Percentiles rank a stretch among this genome's conserved stretches.
Evolutionary conservation across 2,888 invertebrate genomes (phyloP).

Genomic region (Teleiodes luculella): DNA sequence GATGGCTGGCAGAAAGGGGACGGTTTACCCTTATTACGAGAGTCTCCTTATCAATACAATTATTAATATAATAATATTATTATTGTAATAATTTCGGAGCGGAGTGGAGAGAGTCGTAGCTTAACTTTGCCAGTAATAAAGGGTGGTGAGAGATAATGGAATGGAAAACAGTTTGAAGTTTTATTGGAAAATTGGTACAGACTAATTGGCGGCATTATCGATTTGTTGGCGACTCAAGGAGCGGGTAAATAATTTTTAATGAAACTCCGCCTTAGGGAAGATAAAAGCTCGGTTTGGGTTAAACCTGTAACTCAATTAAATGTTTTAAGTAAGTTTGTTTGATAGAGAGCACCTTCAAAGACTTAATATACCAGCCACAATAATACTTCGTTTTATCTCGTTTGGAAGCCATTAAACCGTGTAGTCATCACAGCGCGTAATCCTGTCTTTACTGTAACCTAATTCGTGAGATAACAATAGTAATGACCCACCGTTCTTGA

Average conservation of each 20-base stretch:
- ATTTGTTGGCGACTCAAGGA: conserved; percentile 60
- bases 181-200: conserved; percentile 77
- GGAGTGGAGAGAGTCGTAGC: conserved; percentile 68
- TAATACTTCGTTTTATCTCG: too few relatives aligned
- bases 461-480: conserved; percentile 28
- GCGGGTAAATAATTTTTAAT: conserved; percentile 50
- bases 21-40: conserved; percentile 79
- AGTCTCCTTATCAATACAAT: conserved; percentile 80
- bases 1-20: conserved; percentile 78
- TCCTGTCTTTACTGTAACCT: conserved; percentile 26
- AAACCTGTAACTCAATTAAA: conserved; percentile 37
- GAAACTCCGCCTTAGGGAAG: conserved; percentile 39
- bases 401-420: conserved; percentile 3
- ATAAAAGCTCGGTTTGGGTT: conserved; percentile 22
- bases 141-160: conserved; percentile 77
- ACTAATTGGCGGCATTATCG: conserved; percentile 77
- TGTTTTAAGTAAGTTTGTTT: conserved; percentile 31
- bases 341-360: conserved; percentile 27
- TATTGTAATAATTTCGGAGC: conserved; percentile 77
- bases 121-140: conserved; percentile 76
- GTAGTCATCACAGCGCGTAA: conserved; percentile 10
- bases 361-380: background rate
- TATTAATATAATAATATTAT: conserved; percentile 80
- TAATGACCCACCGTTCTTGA: conserved; percentile 24
- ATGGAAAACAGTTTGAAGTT: conserved; percentile 79